These are phyloP conservation scores for Margaritifera margaritifera DNA, from an alignment of 2,888 invertebrate genomes.

Conservation along the genomic window DNA sequence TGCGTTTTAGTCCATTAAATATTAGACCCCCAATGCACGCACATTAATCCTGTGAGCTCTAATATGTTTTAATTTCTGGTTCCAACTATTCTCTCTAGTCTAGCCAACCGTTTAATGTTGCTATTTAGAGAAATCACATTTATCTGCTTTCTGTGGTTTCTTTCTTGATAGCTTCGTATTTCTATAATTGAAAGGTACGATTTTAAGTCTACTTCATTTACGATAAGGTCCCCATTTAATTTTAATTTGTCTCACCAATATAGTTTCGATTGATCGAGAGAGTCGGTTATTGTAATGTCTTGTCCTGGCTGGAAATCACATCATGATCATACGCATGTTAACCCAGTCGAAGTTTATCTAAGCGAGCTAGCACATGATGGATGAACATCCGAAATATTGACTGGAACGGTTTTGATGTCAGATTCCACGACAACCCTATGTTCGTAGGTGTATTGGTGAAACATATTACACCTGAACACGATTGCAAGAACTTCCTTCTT, in stretches of 20 bases:
- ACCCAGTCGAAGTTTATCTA: too few species aligned
- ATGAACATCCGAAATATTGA: too few species aligned
- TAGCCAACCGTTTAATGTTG: neutral
- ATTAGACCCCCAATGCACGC: slow-evolving; percentile 9
- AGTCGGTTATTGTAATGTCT: slow-evolving; percentile 21
- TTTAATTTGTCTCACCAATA: neutral
- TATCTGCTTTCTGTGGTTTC: neutral
- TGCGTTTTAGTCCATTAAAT: slow-evolving; percentile 8
- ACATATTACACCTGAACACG: slow-evolving; percentile 17
- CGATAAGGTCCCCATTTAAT: neutral
- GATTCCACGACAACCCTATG: slow-evolving; percentile 17
- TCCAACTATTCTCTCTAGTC: neutral
- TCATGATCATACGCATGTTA: too few species aligned
- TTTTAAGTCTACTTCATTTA: slow-evolving; percentile 9
- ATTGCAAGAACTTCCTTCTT: slow-evolving; percentile 31
- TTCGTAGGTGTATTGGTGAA: slow-evolving; percentile 23
- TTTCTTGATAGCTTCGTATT: slow-evolving; percentile 2
- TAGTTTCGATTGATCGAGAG: slow-evolving; percentile 10
- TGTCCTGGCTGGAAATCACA: slow-evolving; percentile 24
- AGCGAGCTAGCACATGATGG: too few species aligned
- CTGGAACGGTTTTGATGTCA: slow-evolving; percentile 26
- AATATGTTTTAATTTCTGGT: too few species aligned
- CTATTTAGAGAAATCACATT: neutral
- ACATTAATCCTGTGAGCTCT: too few species aligned
- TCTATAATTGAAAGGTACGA: neutral